Percentiles rank a stretch among this genome's conserved stretches.
These are phyloP conservation scores for Dysdera silvatica DNA, from an alignment of 1,140 invertebrate species.

Conservation along the genomic window DNA sequence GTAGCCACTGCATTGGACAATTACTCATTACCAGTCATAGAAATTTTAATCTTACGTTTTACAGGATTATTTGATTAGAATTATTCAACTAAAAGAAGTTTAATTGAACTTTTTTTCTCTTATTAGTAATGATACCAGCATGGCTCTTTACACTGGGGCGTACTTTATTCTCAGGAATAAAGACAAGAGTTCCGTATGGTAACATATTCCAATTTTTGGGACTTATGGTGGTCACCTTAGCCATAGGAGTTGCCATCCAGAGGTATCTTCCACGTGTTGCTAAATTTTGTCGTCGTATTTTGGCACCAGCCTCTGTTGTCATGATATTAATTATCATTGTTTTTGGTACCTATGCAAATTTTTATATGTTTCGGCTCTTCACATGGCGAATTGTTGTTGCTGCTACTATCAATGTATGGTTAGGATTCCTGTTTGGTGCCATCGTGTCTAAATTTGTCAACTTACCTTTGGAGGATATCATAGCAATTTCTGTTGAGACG, in stretches of 20 bases:
- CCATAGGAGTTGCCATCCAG: slow-evolving; percentile 59
- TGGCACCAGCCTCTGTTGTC: slow-evolving; percentile 75
- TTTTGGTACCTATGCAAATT: slow-evolving; percentile 85
- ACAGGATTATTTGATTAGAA: too few species aligned
- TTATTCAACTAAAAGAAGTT: too few species aligned
- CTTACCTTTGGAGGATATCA: slow-evolving; percentile 57
- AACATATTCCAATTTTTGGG: slow-evolving; percentile 67
- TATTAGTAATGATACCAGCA: slow-evolving; percentile 80
- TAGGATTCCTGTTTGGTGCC: slow-evolving; percentile 73
- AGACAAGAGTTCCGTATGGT: slow-evolving; percentile 68
- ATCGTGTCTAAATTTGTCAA: slow-evolving; percentile 52
- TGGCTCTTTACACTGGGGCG: slow-evolving; percentile 91
- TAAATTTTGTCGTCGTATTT: slow-evolving; percentile 61
- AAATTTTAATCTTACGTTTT: too few species aligned
- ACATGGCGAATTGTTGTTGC: slow-evolving; percentile 72
- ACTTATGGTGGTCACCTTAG: slow-evolving; percentile 71
- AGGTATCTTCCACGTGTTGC: slow-evolving; percentile 56
- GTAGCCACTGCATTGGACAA: too few species aligned
- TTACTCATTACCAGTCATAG: too few species aligned
- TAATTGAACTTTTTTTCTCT: slow-evolving; percentile 15
- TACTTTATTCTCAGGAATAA: slow-evolving; percentile 59
- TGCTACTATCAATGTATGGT: slow-evolving; percentile 74
- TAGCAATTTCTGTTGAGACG: slow-evolving; percentile 86
- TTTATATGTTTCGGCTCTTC: slow-evolving; percentile 82
- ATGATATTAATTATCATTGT: slow-evolving; percentile 77